Percentiles rank a stretch among this genome's conserved stretches.
phyloP scores from a whole-genome alignment of 37 sponge, comb jelly and placozoan genomes.

The Dysidea cf. avara region DNA sequence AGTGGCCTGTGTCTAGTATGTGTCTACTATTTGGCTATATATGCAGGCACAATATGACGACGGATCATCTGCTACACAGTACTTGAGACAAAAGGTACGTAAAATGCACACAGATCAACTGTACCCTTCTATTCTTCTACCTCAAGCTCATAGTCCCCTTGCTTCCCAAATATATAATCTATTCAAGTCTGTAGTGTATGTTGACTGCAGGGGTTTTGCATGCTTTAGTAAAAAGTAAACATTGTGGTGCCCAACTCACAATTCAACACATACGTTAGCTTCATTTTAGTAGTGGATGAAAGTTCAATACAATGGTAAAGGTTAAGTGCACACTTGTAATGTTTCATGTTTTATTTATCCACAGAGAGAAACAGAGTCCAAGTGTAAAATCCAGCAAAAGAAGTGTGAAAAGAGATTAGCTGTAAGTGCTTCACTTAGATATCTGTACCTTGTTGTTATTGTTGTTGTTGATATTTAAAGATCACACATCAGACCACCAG shows the following conservation, averaged over 20 bases:
- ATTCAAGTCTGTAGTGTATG: too few species aligned
- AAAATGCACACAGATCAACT: too few species aligned
- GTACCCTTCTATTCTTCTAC: too few species aligned
- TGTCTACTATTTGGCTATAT: not conserved
- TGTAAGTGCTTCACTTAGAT: conserved; percentile 29
- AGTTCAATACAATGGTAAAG: not conserved
- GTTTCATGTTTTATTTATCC: not conserved
- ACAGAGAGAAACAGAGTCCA: conserved; percentile 73
- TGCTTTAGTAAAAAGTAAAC: too few species aligned
- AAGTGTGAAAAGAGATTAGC: conserved; percentile 70
- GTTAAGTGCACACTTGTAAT: not conserved
- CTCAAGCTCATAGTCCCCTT: too few species aligned
- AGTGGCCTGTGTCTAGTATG: too few species aligned
- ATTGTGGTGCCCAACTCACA: not conserved
- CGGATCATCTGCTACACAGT: conserved; percentile 48
- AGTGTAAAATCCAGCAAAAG: conserved; percentile 49
- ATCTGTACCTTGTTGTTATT: not conserved
- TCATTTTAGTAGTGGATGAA: not conserved
- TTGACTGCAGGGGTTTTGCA: too few species aligned
- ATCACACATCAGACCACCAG: conserved; percentile 61
- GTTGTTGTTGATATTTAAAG: conserved; percentile 10
- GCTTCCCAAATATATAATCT: too few species aligned
- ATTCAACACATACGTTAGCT: not conserved
- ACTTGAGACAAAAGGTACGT: conserved; percentile 61
- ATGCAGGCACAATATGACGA: conserved; percentile 52